Evolutionary conservation across 1,140 invertebrate genomes (phyloP), one percentile per base, ranked within the genome.

Genomic region (Drosophila triauraria): DNA sequence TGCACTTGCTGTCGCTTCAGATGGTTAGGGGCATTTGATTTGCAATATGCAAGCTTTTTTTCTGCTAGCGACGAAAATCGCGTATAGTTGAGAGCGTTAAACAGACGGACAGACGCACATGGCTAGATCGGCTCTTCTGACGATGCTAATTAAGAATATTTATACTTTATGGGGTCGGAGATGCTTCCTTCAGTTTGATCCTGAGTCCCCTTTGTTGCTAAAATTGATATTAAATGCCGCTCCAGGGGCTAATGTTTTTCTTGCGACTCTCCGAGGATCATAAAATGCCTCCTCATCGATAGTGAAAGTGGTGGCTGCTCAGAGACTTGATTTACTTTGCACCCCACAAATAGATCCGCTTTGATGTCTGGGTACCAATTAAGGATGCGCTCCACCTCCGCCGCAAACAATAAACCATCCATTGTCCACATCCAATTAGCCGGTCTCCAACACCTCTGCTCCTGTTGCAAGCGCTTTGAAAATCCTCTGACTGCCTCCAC

Each of bases 381-480:
- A 71, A 71, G 69, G 69, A 72, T 72, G 51, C 27, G 32, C 42
- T 44, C 40, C 58, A 30, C n/a, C 48, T 30, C 51, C 65, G 27
- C 10, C 20, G 20, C 35, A 40, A 23, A 72, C 44, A 60, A 72
- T 44, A 30, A 60, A 47, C 46, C 30, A 72, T 44, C 70, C 70
- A 72, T 72, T 72, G 70, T 72, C 68, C 54, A 38, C 68, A 60
- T 63, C 71, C 71, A 75, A 75, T 75, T 75, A 75, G 71, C 42
- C 17, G 42, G 20, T 25, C 46, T 43, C 12, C 54, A 78, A 70
- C 75, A 78, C 75, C 60, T 63, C 38, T 13, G 75, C 43, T n/a
- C 23, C 35, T 46, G 61, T 43, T 40, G 12, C 43, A 60, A 30
- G 35, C n/a, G 30, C 72, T 69, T 38, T 61, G 50, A 43, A 47